Evolutionary conservation across 2,113 vertebrate genomes (phyloP).

Genomic region (Phylloscopus whistleri): DNA sequence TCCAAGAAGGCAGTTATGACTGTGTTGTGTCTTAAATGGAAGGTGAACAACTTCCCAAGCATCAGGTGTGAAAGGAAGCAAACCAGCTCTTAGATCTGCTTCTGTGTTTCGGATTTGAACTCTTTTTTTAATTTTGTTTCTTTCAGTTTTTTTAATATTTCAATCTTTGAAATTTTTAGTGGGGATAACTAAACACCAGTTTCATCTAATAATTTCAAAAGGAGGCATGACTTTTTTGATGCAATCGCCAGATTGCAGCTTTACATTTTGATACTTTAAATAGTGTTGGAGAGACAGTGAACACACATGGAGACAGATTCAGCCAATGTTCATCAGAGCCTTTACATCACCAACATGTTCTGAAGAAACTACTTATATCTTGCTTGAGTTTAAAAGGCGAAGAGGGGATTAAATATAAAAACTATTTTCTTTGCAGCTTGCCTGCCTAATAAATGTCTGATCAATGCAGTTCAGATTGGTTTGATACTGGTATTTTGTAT

Average conservation of each 20-base stretch:
- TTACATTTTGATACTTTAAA: constrained; percentile 10
- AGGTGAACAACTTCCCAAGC: constrained; percentile 5
- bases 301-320: not conserved
- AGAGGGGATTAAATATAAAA: constrained; percentile 20
- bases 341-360: not conserved
- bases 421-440: not conserved
- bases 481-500: constrained; percentile 74
- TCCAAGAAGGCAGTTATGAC: constrained; percentile 88
- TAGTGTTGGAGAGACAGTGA: not conserved
- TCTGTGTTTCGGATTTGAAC: constrained; percentile 8
- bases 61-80: constrained; percentile 51
- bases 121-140: not conserved
- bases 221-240: constrained; percentile 13
- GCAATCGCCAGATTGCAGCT: constrained; percentile 24
- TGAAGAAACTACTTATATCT: not conserved
- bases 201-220: constrained; percentile 22
- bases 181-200: constrained; percentile 57
- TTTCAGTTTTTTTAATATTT: not conserved
- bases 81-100: constrained; percentile 44
- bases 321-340: not conserved
- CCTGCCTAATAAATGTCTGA: constrained; percentile 33
- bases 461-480: constrained; percentile 58
- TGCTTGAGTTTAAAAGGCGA: not conserved
- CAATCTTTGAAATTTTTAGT: constrained; percentile 27
- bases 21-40: constrained; percentile 86